Evolutionary conservation across 2,113 vertebrate species (phyloP), one percentile per base, ranked within the genome.

Genomic region (Sinosuthora webbiana): DNA sequence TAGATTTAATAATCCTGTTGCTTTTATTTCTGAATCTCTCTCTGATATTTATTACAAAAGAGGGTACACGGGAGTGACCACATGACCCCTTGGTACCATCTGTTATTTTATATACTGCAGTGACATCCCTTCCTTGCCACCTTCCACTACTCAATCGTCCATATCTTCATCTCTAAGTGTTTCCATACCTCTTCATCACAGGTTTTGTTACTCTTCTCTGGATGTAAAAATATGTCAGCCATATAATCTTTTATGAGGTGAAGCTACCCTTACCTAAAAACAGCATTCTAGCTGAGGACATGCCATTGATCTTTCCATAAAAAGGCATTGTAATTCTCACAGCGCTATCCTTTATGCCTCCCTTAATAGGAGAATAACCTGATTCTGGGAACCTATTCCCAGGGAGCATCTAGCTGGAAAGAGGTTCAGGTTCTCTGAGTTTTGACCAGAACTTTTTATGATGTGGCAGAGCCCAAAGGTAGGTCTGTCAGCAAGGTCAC

Each of bases 301-400:
- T 91, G 86, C 57, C 93, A 97, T 96, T 94, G 94, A 96, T 96
- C 95, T 96, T 94, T 71, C 95, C 88, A 93, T 96, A 92, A 96
- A 96, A 90, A 83, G 49, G 31, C 65, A 87, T 57, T 96, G 88
- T 93, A 93, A 96, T 92, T 93, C 76, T 83, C 19, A 1, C 73
- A 87, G 83, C 57, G 33, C 77, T 92, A 30, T 65, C 69, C 56
- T 93, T 92, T 92, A 87, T 87, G 69, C 25, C 64, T 81, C 41
- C 37, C 30, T 90, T 92, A 93, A 94, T 49, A 90, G 65, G 65
- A 91, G 52, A 49, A 90, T 83, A 94, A 92, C 50, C 56, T 70
- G 60, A 88, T 90, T 95, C 96, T 94, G 92, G 90, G 88, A 96
- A 97, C 37, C 79, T 90, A 82, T 91, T 92, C 76, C 68, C 88